Conservation (phyloP, 2,888 invertebrate species). For the Dastarcus helophoroides region DNA sequence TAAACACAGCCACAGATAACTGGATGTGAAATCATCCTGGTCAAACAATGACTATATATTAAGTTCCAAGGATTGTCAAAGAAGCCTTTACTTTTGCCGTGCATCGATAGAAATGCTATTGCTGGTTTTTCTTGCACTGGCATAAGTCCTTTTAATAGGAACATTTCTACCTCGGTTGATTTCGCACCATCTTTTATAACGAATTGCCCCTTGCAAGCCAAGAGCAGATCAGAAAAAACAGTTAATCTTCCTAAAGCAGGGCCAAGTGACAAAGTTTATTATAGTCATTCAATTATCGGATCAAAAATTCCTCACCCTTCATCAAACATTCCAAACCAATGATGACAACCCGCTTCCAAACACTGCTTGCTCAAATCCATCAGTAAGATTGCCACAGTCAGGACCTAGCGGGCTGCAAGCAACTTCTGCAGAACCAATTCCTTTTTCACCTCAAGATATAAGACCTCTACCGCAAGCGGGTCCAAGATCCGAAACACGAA, state of each 20-base stretch:
- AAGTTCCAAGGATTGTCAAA: slow-evolving; percentile 20
- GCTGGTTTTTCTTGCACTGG: slow-evolving; percentile 15
- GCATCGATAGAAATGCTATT: slow-evolving; percentile 13
- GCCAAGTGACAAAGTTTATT: too few relatives aligned
- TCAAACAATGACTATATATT: slow-evolving; percentile 22
- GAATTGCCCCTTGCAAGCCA: slow-evolving; percentile 8
- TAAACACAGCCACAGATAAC: slow-evolving; percentile 20
- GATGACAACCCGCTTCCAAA: too few relatives aligned
- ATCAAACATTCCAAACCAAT: too few relatives aligned
- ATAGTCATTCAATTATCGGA: too few relatives aligned
- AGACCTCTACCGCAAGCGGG: slow-evolving; percentile 15
- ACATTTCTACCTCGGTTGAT: slow-evolving; percentile 13
- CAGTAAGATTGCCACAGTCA: slow-evolving; percentile 6
- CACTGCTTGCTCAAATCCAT: too few relatives aligned
- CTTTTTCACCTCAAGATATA: slow-evolving; percentile 12
- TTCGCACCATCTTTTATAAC: slow-evolving; percentile 8
- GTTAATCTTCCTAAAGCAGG: background rate
- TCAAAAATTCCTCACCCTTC: too few relatives aligned
- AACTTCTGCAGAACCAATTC: slow-evolving; percentile 4
- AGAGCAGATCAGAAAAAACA: slow-evolving; percentile 3
- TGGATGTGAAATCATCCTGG: slow-evolving; percentile 22
- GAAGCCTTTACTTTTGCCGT: slow-evolving; percentile 11
- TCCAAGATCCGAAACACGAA: slow-evolving; percentile 12
- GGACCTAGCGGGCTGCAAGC: slow-evolving; percentile 8
- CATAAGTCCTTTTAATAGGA: slow-evolving; percentile 17